Base-by-base conservation (phyloP, 2,113 vertebrate species). In the Chlamydotis undulata region DNA sequence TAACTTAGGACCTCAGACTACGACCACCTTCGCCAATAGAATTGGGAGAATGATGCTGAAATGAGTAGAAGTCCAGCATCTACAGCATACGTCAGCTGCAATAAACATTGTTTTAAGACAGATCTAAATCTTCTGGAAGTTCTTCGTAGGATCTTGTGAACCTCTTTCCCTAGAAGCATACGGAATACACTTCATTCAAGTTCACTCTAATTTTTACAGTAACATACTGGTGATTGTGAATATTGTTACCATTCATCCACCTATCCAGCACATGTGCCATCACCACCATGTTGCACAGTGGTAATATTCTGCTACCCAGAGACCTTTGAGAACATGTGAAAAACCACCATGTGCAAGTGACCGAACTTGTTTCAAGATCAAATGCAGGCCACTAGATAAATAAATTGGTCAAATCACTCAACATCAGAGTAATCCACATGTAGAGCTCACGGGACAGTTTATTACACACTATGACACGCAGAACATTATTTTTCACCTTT, bases 91-190 rank as follows among this genome's bases (percentile, higher is more conserved):
- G 13, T 14, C 23, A 73, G 17, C 29, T 69, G 69, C 60, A 78
- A 15, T 18, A 23, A 23, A 53, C 16, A 12, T 5, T 35, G 41
- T 4, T 80, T 35, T 35, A 76, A 68, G 59, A 47, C 18, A 37
- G 22, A 23, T 10, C 26, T 2, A 55, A 63, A 45, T 33, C 24
- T 67, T 52, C 19, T 55, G 21, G 6, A 55, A 77, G 31, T 45
- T 29, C 37, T 76, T 29, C 21, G 31, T 18, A 68, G 28, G 24
- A 37, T 18, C 12, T 35, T 53, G 21, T 35, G 53, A 7, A 55
- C 13, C 10, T 47, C 25, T 19, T 52, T 64, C 16, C 28, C 31
- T 29, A 47, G 33, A 31, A 63, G 13, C 18, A 3, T 0, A 0
- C 24, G 25, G 26, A 70, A 7, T 23, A 22, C 17, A 61, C 41